A percentile compares a stretch with the other conserved stretches of the same genome.
Evolutionary conservation across 35 echinoderm and acorn worm species (phyloP).

Genomic region (Patiria miniata): DNA sequence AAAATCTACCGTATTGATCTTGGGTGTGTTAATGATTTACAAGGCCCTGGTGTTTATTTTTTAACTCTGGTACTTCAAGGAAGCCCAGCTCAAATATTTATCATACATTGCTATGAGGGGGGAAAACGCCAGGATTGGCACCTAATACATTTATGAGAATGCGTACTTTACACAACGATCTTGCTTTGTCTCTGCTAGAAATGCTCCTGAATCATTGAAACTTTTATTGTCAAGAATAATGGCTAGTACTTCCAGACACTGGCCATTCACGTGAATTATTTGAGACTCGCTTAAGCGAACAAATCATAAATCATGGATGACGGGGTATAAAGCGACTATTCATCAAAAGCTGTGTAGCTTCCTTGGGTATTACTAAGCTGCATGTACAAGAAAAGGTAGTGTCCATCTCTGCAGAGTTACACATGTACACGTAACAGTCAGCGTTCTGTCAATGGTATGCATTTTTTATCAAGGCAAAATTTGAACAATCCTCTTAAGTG

Average conservation of each 20-base stretch:
- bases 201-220: conserved; percentile 22
- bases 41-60: conserved; percentile 22
- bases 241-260: not conserved
- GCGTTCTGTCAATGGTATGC: too few species aligned
- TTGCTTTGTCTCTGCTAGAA: not conserved
- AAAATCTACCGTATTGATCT: conserved; percentile 28
- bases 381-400: too few species aligned
- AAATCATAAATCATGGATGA: conserved; percentile 18
- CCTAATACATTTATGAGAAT: conserved; percentile 32
- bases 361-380: not conserved
- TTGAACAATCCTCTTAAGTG: conserved; percentile 19
- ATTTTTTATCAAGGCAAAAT: not conserved
- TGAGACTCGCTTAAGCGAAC: not conserved
- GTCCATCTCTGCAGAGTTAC: not conserved
- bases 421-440: not conserved
- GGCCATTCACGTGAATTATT: not conserved
- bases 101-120: conserved; percentile 17
- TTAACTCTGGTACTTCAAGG: conserved; percentile 20
- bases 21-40: conserved; percentile 18
- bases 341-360: not conserved
- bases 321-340: not conserved
- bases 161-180: conserved; percentile 11
- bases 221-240: conserved; percentile 32
- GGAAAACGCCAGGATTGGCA: conserved; percentile 1
- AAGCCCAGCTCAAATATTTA: conserved; percentile 24